These are phyloP conservation scores for Nasonovia ribisnigri DNA, from an alignment of 2,888 invertebrate species.

Conservation along the genomic window DNA sequence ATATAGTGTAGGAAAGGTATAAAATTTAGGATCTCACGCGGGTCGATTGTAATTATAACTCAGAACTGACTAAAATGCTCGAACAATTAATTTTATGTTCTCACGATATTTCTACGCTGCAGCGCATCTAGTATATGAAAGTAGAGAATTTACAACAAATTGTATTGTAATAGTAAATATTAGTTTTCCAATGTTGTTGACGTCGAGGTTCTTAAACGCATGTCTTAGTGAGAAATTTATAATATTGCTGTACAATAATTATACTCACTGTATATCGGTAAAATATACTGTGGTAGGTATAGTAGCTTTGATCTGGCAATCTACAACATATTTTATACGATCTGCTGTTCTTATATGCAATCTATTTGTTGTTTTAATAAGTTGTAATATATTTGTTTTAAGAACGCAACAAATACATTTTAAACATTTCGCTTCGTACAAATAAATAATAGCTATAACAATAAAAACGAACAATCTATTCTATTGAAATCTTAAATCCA, in stretches of 20 bases:
- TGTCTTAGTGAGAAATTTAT: not conserved
- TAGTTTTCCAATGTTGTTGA: not conserved
- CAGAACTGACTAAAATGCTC: not conserved
- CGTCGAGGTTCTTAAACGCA: not conserved
- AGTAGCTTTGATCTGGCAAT: not conserved
- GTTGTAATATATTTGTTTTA: not conserved
- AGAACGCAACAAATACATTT: not conserved
- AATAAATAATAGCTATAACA: not conserved
- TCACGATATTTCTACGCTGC: not conserved
- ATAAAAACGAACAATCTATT: conserved; percentile 4
- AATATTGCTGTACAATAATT: not conserved
- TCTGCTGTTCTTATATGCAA: not conserved
- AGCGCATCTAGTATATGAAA: not conserved
- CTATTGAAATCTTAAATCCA: not conserved
- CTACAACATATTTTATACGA: not conserved
- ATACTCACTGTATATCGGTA: not conserved
- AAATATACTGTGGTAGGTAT: not conserved
- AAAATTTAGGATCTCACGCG: not conserved
- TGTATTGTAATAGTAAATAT: not conserved
- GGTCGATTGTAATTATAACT: not conserved
- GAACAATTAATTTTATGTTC: not conserved
- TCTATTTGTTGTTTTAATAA: not conserved
- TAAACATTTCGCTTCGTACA: not conserved
- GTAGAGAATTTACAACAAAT: not conserved
- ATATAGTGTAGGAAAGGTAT: not conserved